Conservation (phyloP, 2,888 invertebrate genomes). For the Patella caerulea region DNA sequence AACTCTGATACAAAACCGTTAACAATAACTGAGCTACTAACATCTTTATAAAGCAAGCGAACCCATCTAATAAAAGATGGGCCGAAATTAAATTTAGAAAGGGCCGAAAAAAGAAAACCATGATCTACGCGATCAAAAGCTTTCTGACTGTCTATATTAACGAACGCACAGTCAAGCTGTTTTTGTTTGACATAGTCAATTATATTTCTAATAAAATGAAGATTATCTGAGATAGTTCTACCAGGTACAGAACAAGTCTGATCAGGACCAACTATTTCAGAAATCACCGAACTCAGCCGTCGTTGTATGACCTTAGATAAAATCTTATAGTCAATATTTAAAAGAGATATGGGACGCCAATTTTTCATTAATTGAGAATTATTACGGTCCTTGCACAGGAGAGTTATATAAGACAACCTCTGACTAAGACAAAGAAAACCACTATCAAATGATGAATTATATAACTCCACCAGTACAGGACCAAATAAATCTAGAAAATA, state of each 20-base stretch:
- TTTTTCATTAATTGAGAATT: slow-evolving; percentile 35
- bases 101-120: slow-evolving; percentile 37
- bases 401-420: slow-evolving; percentile 29
- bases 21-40: slow-evolving; percentile 37
- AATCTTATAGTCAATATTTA: slow-evolving; percentile 46
- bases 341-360: slow-evolving; percentile 30
- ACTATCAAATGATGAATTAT: slow-evolving; percentile 26
- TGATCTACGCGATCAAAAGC: slow-evolving; percentile 45
- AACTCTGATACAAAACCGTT: slow-evolving; percentile 37
- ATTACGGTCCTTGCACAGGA: slow-evolving; percentile 40
- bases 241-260: slow-evolving; percentile 24
- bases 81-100: slow-evolving; percentile 41
- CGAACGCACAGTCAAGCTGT: slow-evolving; percentile 5
- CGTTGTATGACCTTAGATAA: slow-evolving; percentile 24
- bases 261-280: slow-evolving; percentile 19
- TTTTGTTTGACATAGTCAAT: slow-evolving; percentile 25
- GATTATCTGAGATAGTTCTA: slow-evolving; percentile 22
- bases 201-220: slow-evolving; percentile 23
- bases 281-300: slow-evolving; percentile 18
- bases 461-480: slow-evolving; percentile 25
- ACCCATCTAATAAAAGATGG: slow-evolving; percentile 23
- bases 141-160: slow-evolving; percentile 45
- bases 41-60: slow-evolving; percentile 34
- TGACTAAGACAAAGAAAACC: slow-evolving; percentile 24
- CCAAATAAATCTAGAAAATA: slow-evolving; percentile 28